Evolutionary conservation across 2,113 vertebrate species (phyloP), one percentile per base, ranked within the genome.

Genomic region (Limanda limanda): DNA sequence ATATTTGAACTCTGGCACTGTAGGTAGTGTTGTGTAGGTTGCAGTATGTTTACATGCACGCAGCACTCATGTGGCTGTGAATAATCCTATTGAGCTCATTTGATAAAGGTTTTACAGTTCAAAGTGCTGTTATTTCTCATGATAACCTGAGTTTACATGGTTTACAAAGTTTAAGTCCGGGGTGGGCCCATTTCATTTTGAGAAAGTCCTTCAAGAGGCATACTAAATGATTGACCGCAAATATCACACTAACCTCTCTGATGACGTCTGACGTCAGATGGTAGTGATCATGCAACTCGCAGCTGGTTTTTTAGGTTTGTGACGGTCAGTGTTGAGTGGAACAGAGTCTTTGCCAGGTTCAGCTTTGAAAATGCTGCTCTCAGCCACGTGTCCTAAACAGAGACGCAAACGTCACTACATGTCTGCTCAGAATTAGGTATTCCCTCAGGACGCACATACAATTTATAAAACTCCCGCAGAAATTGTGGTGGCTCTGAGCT

Each of bases 21-120:
- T 71, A 79, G 66, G 59, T 74, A 11, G 69, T 57, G 67, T 86
- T 55, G 45, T 75, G 71, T 83, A 75, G 63, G 24, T 65, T 84
- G 80, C 80, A 68, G 64, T 86, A 80, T 86, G 71, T 86, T 85
- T 88, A 71, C 80, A 76, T 64, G 37, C 60, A 71, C 66, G 67
- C 75, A 66, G 60, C 74, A 35, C 24, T 24, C 54, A 24, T 14
- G 56, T 83, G 61, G 64, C 79, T 79, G 79, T 83, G 54, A 60
- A 48, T 59, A 59, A 58, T 68, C n/a, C 57, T 11, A 54, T 69
- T 61, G 55, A 70, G 64, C 40, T 65, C 47, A 62, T 60, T 62
- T 60, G 31, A 60, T n/a, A 17, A 66, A 73, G 25, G 20, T 74
- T 79, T 71, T 51, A 57, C 15, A 54, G 23, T 60, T 71, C 24